phyloP scores from a whole-genome alignment of 2,888 invertebrate genomes.

The Oscheius sp. region DNA sequence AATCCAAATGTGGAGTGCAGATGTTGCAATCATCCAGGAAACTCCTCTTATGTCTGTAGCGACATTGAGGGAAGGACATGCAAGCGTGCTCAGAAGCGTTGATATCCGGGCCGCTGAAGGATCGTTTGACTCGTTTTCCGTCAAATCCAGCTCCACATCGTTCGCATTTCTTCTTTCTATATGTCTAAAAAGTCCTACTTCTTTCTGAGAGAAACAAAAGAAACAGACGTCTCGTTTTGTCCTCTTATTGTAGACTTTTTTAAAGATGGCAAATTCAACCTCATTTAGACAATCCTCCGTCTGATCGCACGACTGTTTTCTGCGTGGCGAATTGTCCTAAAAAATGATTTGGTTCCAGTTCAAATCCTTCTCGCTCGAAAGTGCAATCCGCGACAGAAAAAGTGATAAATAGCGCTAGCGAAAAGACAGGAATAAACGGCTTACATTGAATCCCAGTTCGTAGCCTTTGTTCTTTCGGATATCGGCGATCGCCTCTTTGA shows the following conservation, averaged over 20 bases:
- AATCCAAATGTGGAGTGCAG: slow-evolving; percentile 52
- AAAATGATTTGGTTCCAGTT: no score
- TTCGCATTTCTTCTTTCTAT: slow-evolving; percentile 47
- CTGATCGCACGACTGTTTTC: slow-evolving; percentile 50
- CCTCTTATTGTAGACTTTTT: slow-evolving; percentile 58
- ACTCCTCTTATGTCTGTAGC: slow-evolving; percentile 58
- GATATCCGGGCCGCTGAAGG: slow-evolving; percentile 60
- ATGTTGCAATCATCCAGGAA: slow-evolving; percentile 61
- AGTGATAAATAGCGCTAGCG: no score
- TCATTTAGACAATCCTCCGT: slow-evolving; percentile 62
- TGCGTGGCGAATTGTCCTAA: slow-evolving; percentile 25
- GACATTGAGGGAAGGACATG: slow-evolving; percentile 62
- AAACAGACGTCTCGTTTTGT: slow-evolving; percentile 53
- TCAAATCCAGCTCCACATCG: slow-evolving; percentile 40
- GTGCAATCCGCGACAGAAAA: neutral
- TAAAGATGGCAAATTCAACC: slow-evolving; percentile 56
- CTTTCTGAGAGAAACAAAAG: neutral
- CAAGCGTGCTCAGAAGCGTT: slow-evolving; percentile 60
- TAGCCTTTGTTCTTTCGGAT: slow-evolving; percentile 55
- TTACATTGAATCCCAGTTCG: slow-evolving; percentile 47
- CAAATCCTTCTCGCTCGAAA: neutral
- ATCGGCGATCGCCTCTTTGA: slow-evolving; percentile 55
- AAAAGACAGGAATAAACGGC: neutral
- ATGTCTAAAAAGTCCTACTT: slow-evolving; percentile 40
- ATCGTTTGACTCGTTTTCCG: slow-evolving; percentile 53